Base-by-base conservation (phyloP, 1,140 invertebrate genomes). In the Dysdera silvatica region DNA sequence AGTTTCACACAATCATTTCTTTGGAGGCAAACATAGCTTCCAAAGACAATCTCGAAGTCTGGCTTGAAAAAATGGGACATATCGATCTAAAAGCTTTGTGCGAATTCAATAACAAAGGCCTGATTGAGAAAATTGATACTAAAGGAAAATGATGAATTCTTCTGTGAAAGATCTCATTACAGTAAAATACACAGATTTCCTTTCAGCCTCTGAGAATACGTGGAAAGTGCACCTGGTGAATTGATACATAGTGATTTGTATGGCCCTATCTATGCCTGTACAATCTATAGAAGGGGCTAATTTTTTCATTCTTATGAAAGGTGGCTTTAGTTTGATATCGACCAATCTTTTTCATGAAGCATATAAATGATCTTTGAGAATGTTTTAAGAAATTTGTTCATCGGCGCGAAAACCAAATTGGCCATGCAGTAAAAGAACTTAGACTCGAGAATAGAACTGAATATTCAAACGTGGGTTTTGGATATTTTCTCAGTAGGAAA, bases 371-470 rank as follows among this genome's bases (percentile, higher is more conserved):
- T 61, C 49, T 43, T 16, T 70, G 76, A 35, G 55, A 60, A 57
- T 26, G 23, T 35, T 48, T 60, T 26, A 59, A 56, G 23, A 40
- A 64, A 24, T 63, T 51, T 43, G 33, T 54, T 14, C 26, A 12
- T 8, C 28, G 23, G 18, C 43, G 48, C 12, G 26, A 23, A 31
- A 53, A 76, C 48, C 71, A 78, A 68, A 66, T 68, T n/a, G 59
- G 67, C 51, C 57, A 35, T 16, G 64, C 64, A 54, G 71, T 77
- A 41, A 73, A 71, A 59, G 60, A 16, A 29, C 28, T 78, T 0
- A 72, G 74, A 49, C 70, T 69, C 45, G 77, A 80, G 47, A 79
- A 79, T 69, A 77, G 77, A 2, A 69, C 28, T 18, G 78, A 79
- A 64, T 77, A 75, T 68, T 26, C 70, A 0, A 77, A 69, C 51